Conservation (phyloP, 1,140 invertebrate genomes). For the Helicorthomorpha holstii region DNA sequence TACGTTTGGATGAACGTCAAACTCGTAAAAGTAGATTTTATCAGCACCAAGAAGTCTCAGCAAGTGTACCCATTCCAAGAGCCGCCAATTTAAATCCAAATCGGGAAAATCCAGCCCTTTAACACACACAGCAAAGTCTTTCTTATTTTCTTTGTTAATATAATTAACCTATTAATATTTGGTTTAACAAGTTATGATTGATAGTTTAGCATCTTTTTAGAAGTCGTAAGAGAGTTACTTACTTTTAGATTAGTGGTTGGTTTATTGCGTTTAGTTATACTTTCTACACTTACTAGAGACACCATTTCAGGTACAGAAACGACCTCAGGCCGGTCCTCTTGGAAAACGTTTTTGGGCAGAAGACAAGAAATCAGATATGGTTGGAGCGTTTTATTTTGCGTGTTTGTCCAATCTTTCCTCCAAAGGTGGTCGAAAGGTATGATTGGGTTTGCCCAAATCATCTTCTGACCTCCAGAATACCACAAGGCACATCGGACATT, state of each 20-base stretch:
- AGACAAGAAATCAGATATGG: slow-evolving; percentile 79
- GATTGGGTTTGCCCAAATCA: slow-evolving; percentile 47
- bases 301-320: too few relatives aligned
- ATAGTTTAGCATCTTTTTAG: not conserved
- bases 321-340: slow-evolving; percentile 19
- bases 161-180: slow-evolving; percentile 28
- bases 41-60: slow-evolving; percentile 70
- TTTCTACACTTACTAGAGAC: too few relatives aligned
- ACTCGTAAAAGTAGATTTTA: slow-evolving; percentile 81
- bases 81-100: slow-evolving; percentile 58
- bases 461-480: slow-evolving; percentile 66
- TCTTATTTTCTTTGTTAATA: slow-evolving; percentile 37
- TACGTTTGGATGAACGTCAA: slow-evolving; percentile 79
- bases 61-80: slow-evolving; percentile 91
- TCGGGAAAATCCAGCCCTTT: slow-evolving; percentile 83
- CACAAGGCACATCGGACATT: slow-evolving; percentile 87
- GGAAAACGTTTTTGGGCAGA: slow-evolving; percentile 64
- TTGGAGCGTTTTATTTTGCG: slow-evolving; percentile 77
- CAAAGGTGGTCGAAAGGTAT: slow-evolving; percentile 83
- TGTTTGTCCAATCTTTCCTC: slow-evolving; percentile 88
- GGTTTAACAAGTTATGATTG: not conserved
- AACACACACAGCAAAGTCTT: slow-evolving; percentile 83
- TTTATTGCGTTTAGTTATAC: too few relatives aligned
- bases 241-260: too few relatives aligned
- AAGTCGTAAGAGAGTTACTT: not conserved